Evolutionary conservation across 2,113 vertebrate genomes (phyloP).

Genomic region (Porphyrio hochstetteri): DNA sequence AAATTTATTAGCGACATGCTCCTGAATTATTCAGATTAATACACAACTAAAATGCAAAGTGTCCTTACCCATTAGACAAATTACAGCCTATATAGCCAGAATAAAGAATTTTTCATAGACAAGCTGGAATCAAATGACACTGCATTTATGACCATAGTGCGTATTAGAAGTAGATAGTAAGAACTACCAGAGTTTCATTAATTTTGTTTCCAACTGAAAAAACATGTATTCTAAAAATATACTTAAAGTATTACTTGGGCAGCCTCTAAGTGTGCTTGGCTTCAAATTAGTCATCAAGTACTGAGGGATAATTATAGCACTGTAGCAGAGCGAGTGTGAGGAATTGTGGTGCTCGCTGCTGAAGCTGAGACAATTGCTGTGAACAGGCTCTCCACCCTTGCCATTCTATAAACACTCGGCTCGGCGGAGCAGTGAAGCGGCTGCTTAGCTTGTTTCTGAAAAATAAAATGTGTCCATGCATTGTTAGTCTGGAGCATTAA

Average conservation of each 20-base stretch:
- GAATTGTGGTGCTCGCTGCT: background rate
- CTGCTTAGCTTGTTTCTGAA: background rate
- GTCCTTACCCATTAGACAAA: background rate
- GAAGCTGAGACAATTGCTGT: constrained; percentile 29
- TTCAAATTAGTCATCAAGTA: constrained; percentile 28
- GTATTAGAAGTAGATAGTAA: background rate
- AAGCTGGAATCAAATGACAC: background rate
- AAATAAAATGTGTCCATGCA: background rate
- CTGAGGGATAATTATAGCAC: constrained; percentile 39
- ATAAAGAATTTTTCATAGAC: background rate
- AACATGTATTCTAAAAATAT: background rate
- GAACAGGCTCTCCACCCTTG: background rate
- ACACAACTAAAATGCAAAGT: background rate
- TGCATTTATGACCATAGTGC: background rate
- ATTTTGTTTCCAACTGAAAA: background rate
- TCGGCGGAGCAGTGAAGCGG: background rate
- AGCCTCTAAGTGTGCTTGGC: background rate
- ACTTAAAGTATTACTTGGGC: constrained; percentile 24
- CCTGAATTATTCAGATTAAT: background rate
- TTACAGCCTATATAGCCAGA: background rate
- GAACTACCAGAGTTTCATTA: background rate
- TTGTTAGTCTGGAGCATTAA: background rate
- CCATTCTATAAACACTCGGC: background rate
- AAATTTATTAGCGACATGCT: background rate
- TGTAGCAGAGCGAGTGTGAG: background rate